Evolutionary conservation across 2,113 vertebrate species (phyloP).

Genomic region (human (Homo sapiens)): DNA sequence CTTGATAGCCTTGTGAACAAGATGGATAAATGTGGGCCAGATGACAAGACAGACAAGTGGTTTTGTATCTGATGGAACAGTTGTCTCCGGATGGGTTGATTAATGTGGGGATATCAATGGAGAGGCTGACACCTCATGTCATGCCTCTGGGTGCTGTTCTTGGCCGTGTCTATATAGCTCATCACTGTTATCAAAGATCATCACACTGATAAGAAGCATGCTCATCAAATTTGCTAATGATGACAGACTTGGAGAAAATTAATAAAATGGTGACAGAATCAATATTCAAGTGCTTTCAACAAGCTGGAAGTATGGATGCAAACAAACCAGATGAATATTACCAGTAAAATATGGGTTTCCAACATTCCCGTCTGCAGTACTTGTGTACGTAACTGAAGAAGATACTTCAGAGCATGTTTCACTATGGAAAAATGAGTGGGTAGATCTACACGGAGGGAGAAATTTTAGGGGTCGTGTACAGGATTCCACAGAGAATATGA

Average conservation of each 20-base stretch:
- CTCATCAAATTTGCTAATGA: constrained; percentile 52
- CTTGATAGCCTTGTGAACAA: constrained; percentile 48
- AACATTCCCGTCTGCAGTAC: too few relatives aligned
- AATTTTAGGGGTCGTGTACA: accelerated
- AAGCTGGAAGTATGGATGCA: neutral
- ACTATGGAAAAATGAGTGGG: neutral
- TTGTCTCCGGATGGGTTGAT: neutral
- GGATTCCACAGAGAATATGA: neutral
- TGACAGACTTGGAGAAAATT: neutral
- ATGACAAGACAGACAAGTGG: constrained; percentile 10
- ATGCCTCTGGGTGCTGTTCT: neutral
- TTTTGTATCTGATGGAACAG: constrained; percentile 19
- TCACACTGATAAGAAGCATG: neutral
- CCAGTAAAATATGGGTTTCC: neutral
- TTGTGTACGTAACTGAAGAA: neutral
- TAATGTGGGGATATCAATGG: neutral
- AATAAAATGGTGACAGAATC: neutral
- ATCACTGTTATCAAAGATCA: constrained; percentile 18
- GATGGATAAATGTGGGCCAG: constrained; percentile 26
- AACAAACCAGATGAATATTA: neutral
- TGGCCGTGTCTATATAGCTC: neutral
- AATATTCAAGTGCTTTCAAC: neutral
- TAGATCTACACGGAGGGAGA: neutral
- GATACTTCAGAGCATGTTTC: neutral
- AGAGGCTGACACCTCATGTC: neutral